Conservation (phyloP, 2,888 invertebrate genomes). For the Eutolmus rufibarbis region DNA sequence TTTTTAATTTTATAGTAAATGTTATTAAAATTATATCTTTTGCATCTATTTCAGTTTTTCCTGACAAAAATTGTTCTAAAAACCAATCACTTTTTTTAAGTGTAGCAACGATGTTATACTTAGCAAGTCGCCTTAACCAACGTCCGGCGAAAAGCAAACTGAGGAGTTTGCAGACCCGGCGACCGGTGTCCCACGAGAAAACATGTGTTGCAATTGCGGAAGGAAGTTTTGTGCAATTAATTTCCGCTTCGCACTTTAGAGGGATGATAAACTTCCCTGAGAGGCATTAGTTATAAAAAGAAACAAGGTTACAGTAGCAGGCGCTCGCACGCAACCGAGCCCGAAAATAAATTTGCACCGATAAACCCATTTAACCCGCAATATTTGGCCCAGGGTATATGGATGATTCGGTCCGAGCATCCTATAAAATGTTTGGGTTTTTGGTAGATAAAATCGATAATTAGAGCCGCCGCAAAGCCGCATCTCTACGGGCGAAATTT, state of each 20-base stretch:
- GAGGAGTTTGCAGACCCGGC: neutral
- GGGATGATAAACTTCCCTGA: slow-evolving; percentile 27
- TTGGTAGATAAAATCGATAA: slow-evolving; percentile 41
- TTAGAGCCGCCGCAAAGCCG: slow-evolving; percentile 8
- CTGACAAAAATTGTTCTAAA: no score
- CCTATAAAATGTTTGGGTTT: slow-evolving; percentile 30
- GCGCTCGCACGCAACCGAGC: neutral
- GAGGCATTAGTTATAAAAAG: neutral
- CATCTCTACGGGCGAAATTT: neutral
- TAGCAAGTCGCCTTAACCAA: no score
- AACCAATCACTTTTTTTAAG: no score
- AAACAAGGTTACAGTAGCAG: neutral
- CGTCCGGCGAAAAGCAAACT: neutral
- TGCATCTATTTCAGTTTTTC: no score
- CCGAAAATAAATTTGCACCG: slow-evolving; percentile 37
- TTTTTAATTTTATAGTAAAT: no score
- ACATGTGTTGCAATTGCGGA: slow-evolving; percentile 32
- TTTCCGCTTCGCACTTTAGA: slow-evolving; percentile 18
- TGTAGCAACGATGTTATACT: no score
- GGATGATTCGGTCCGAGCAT: neutral
- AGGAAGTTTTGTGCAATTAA: slow-evolving; percentile 34
- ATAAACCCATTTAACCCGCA: slow-evolving; percentile 26
- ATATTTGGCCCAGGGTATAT: neutral
- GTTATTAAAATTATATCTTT: no score
- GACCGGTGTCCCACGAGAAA: slow-evolving; percentile 1